A percentile compares a stretch with the other conserved stretches of the same genome.
phyloP scores from a whole-genome alignment of 2,797 vertebrate species.

The Tokudaia muenninki region DNA sequence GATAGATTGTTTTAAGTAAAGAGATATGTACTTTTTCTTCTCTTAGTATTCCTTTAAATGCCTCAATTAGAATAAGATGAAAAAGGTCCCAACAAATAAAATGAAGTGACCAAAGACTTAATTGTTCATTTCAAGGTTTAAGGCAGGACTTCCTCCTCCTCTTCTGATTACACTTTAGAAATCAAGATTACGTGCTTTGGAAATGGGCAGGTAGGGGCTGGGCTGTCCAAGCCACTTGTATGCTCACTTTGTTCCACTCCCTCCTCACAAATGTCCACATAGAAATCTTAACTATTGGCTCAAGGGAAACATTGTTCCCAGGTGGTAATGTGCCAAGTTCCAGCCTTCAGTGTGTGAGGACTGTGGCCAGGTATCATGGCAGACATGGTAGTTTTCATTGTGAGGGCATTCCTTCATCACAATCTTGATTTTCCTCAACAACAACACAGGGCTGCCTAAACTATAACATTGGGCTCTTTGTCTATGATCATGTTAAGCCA shows the following conservation, averaged over 20 bases:
- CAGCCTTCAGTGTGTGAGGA: background rate
- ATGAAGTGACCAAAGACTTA: background rate
- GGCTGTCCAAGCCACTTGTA: background rate
- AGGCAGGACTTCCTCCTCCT: background rate
- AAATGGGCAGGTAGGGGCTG: background rate
- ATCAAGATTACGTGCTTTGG: background rate
- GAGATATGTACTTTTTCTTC: background rate
- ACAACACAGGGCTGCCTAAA: background rate
- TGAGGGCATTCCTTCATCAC: background rate
- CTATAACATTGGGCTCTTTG: background rate
- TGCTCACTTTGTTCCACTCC: background rate
- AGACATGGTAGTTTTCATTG: conserved; percentile 17
- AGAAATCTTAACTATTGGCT: conserved; percentile 10
- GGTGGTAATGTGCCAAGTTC: background rate
- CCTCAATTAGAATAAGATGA: conserved; percentile 13
- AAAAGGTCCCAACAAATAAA: conserved; percentile 42
- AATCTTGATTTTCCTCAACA: conserved; percentile 27
- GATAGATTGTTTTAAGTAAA: conserved; percentile 46
- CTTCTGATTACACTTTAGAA: background rate
- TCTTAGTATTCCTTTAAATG: conserved; percentile 43
- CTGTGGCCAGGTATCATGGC: background rate
- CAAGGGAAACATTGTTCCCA: background rate
- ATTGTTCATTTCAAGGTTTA: background rate
- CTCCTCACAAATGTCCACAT: background rate
- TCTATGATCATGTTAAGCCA: background rate